Evolutionary conservation across 30 jellyfish, hydroid and myxozoan genomes (phyloP).

Genomic region (Hydra vulgaris): DNA sequence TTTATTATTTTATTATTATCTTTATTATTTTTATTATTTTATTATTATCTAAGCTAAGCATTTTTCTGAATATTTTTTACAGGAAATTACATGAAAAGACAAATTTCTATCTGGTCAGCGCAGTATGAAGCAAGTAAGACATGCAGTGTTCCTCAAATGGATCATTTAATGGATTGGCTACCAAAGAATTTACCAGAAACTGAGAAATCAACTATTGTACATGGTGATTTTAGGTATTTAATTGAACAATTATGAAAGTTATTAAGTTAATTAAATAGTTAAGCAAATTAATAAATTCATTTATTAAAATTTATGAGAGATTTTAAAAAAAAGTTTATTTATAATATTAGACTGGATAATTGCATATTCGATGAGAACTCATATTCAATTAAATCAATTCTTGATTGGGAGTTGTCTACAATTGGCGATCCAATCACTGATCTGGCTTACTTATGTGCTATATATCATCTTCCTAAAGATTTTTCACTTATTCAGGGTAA

Average conservation of each 20-base stretch:
- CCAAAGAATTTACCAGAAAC: conserved; percentile 48
- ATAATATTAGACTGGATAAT: conserved; percentile 53
- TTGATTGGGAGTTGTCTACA: conserved; percentile 92
- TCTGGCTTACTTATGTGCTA: conserved; percentile 64
- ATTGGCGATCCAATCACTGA: conserved; percentile 91
- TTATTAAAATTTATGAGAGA: background rate
- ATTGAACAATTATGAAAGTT: background rate
- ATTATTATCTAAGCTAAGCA: too few relatives aligned
- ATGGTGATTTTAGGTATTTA: conserved; percentile 81
- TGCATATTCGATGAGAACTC: conserved; percentile 57
- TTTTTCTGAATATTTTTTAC: background rate
- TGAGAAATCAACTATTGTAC: conserved; percentile 53
- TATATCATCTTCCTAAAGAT: conserved; percentile 42
- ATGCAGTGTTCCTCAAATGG: conserved; percentile 48
- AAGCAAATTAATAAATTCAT: too few relatives aligned
- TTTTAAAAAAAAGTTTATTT: background rate
- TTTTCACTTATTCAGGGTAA: conserved; percentile 44
- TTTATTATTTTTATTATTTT: too few relatives aligned
- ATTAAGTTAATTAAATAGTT: too few relatives aligned
- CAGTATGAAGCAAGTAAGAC: conserved; percentile 75
- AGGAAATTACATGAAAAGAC: conserved; percentile 71
- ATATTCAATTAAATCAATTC: conserved; percentile 57
- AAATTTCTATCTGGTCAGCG: conserved; percentile 65
- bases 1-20: too few relatives aligned
- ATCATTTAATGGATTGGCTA: conserved; percentile 74